Conservation (phyloP, 2,888 invertebrate species). For the Conus canariensis region DNA sequence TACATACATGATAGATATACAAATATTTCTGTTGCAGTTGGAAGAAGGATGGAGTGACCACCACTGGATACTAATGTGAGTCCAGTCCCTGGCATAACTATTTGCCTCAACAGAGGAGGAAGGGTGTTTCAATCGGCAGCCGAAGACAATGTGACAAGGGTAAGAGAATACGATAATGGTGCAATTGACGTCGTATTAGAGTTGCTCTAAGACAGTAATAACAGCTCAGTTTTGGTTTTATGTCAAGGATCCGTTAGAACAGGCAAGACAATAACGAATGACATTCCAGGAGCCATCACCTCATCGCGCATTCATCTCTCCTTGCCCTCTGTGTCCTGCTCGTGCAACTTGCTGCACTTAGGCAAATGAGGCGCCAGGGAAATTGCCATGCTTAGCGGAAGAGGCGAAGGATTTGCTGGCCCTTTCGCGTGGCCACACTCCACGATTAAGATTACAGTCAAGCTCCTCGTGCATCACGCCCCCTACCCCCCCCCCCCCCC, state of each 20-base stretch:
- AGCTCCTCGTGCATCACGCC: too few species aligned
- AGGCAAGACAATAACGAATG: neutral
- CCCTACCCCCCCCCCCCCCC: too few species aligned
- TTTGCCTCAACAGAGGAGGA: too few species aligned
- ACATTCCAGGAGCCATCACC: neutral
- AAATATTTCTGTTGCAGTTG: neutral
- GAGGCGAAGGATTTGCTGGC: neutral
- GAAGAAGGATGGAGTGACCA: neutral
- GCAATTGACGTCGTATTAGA: too few species aligned
- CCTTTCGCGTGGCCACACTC: neutral
- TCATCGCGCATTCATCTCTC: neutral
- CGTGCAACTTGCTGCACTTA: neutral
- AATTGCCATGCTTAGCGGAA: slow-evolving; percentile 17
- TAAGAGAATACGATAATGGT: too few species aligned
- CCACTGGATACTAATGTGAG: neutral
- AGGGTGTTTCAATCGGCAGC: too few species aligned
- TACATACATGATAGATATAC: neutral
- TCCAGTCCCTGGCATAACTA: too few species aligned
- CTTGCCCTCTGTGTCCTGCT: neutral
- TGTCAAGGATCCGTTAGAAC: neutral
- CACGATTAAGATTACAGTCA: slow-evolving; percentile 13
- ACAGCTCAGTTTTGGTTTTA: too few species aligned
- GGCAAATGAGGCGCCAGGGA: slow-evolving; percentile 10
- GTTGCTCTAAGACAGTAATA: too few species aligned
- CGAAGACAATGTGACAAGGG: too few species aligned